Evolutionary conservation across 2,888 invertebrate genomes (phyloP).

Genomic region (Platerodrilus igneus): DNA sequence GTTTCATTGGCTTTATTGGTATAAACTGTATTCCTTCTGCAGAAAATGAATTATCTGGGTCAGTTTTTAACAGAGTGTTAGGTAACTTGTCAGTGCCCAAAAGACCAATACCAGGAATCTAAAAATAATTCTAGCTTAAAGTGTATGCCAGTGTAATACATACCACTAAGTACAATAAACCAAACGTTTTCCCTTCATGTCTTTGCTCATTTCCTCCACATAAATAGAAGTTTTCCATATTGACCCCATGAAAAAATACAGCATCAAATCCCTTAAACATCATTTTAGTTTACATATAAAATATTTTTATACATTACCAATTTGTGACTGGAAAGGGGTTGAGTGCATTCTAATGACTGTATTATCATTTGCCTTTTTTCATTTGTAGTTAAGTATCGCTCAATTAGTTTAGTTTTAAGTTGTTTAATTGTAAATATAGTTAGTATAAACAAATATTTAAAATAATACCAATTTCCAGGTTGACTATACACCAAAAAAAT

Average conservation of each 20-base stretch:
- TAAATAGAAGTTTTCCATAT: conserved; percentile 59
- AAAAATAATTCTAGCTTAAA: too few species aligned
- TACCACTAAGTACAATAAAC: conserved; percentile 62
- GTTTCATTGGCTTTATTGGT: conserved; percentile 67
- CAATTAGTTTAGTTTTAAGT: conserved; percentile 47
- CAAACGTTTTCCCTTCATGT: conserved; percentile 61
- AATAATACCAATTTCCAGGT: conserved; percentile 59
- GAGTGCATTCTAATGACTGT: conserved; percentile 56
- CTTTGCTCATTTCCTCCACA: conserved; percentile 65
- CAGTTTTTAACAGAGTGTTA: conserved; percentile 60
- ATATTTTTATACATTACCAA: conserved; percentile 50
- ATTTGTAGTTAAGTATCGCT: too few species aligned
- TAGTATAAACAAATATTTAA: conserved; percentile 58
- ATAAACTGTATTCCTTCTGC: conserved; percentile 66
- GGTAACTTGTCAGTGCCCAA: conserved; percentile 65
- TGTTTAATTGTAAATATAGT: conserved; percentile 53
- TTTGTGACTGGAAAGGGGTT: conserved; percentile 55
- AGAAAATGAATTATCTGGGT: conserved; percentile 48
- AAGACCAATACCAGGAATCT: conserved; percentile 66
- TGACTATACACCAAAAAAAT: conserved; percentile 58
- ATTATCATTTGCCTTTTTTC: not conserved
- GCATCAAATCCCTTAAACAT: conserved; percentile 68
- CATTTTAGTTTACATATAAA: conserved; percentile 7
- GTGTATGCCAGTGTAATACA: too few species aligned
- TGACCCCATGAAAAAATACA: conserved; percentile 69